Conservation (phyloP, 2,113 vertebrate genomes). For the Drymodes brunneopygia region DNA sequence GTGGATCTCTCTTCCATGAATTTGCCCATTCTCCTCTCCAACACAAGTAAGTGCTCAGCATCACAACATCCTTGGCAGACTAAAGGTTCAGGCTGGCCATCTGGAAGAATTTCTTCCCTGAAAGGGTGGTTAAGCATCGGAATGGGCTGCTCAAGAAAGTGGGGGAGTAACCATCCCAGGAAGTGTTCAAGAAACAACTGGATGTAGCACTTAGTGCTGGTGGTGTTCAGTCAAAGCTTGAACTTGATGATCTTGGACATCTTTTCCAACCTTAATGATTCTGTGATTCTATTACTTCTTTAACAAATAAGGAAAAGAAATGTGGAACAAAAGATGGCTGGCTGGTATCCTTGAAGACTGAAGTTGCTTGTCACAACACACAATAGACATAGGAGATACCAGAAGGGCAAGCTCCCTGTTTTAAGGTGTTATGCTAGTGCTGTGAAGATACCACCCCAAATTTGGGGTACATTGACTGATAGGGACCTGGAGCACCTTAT, state of each 20-base stretch:
- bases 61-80: background rate
- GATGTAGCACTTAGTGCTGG: no score
- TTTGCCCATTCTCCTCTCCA: background rate
- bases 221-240: background rate
- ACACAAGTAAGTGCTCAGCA: background rate
- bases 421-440: background rate
- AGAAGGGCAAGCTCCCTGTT: background rate
- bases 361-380: background rate
- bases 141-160: background rate
- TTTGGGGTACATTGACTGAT: background rate
- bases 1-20: background rate
- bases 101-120: background rate
- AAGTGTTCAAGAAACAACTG: rapidly evolving
- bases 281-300: background rate
- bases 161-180: no score
- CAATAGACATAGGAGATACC: background rate
- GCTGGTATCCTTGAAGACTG: background rate
- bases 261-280: background rate
- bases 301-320: background rate
- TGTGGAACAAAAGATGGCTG: background rate
- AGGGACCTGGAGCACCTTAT: background rate
- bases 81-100: background rate
- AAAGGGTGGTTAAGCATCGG: background rate
- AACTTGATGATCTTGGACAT: background rate
- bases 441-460: background rate